Conservation (phyloP, 2,797 vertebrate genomes). For the Podargus strigoides region DNA sequence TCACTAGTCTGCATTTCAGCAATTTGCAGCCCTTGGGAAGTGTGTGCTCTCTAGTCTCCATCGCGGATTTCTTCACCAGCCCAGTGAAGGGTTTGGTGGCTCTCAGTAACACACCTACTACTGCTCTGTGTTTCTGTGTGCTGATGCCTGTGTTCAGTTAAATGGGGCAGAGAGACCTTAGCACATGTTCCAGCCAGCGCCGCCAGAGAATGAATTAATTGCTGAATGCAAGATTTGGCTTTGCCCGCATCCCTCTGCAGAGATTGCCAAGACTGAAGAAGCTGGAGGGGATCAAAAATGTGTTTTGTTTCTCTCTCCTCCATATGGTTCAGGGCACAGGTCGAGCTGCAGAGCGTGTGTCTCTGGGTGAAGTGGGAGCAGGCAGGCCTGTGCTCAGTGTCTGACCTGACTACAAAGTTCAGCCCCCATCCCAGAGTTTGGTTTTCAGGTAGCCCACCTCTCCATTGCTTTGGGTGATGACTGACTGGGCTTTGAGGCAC, state of each 20-base stretch:
- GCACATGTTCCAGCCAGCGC: not conserved
- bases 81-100: not conserved
- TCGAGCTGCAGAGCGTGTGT: not conserved
- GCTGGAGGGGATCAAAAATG: not conserved
- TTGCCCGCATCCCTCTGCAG: not conserved
- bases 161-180: conserved; percentile 35
- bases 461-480: not conserved
- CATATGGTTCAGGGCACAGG: not conserved
- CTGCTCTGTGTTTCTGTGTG: not conserved
- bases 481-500: not conserved
- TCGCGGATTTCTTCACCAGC: not conserved
- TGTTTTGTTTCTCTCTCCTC: not conserved
- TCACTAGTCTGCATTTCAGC: not conserved
- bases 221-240: conserved; percentile 8
- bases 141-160: not conserved
- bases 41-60: not conserved
- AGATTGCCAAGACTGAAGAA: conserved; percentile 26
- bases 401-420: not conserved
- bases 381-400: not conserved
- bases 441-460: not conserved
- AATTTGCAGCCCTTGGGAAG: not conserved
- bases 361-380: not conserved
- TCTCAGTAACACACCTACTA: not conserved
- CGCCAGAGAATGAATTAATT: not conserved
- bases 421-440: not conserved